Evolutionary conservation across 2,797 vertebrate species (phyloP).

Genomic region (Lophotriccus pileatus): DNA sequence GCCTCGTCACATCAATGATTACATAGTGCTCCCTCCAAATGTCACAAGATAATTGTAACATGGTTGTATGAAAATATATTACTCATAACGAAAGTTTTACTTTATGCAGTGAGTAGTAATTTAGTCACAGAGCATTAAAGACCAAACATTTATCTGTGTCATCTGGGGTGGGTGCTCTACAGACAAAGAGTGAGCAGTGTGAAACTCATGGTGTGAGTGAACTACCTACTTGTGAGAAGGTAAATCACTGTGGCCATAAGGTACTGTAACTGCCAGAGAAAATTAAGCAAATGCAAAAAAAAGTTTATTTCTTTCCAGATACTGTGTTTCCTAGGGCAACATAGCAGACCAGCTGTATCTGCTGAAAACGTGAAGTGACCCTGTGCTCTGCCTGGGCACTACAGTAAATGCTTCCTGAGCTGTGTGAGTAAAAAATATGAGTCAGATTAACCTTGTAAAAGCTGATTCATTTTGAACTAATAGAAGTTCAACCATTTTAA

Average conservation of each 20-base stretch:
- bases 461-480: neutral
- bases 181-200: neutral
- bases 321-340: accelerated
- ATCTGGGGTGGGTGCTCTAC: neutral
- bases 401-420: neutral
- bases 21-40: neutral
- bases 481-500: neutral
- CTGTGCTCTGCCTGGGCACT: neutral
- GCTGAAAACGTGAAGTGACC: neutral
- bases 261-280: neutral
- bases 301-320: neutral
- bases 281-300: neutral
- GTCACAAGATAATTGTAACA: neutral
- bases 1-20: neutral
- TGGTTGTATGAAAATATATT: neutral
- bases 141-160: neutral
- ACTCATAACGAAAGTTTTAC: neutral
- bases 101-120: neutral
- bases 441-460: neutral
- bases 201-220: neutral
- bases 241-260: neutral
- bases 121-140: neutral
- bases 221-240: neutral
- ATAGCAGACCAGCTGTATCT: neutral
- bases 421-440: neutral